These are phyloP conservation scores for Lepidonotus clava DNA, from an alignment of 2,888 invertebrate species.

Conservation along the genomic window DNA sequence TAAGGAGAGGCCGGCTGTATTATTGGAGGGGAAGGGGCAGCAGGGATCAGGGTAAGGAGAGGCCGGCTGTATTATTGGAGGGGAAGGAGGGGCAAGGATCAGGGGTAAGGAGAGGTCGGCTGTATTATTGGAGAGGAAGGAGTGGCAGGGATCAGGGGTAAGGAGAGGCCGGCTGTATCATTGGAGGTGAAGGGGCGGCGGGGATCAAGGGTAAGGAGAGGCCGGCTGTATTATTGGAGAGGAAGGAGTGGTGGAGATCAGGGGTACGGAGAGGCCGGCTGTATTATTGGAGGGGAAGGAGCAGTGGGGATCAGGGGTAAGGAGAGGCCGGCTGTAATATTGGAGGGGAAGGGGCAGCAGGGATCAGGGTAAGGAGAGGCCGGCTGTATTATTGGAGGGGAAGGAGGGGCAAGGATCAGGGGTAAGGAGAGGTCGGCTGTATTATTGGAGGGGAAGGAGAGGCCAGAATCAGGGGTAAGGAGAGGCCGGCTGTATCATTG, in stretches of 20 bases:
- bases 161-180: slow-evolving; percentile 32
- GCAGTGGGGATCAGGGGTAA: background rate
- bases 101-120: too few species aligned
- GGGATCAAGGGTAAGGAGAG: too few species aligned
- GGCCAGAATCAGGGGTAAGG: too few species aligned
- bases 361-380: slow-evolving; percentile 34
- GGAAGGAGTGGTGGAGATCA: slow-evolving; percentile 2
- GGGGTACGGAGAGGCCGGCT: slow-evolving; percentile 7
- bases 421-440: slow-evolving; percentile 19
- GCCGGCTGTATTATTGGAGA: slow-evolving; percentile 21
- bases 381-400: slow-evolving; percentile 29
- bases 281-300: slow-evolving; percentile 29
- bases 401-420: background rate
- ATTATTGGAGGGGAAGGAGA: slow-evolving; percentile 26
- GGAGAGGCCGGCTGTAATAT: slow-evolving; percentile 34
- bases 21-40: slow-evolving; percentile 13
- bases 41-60: slow-evolving; percentile 11
- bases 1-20: slow-evolving; percentile 33
- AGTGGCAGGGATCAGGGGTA: background rate
- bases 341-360: background rate
- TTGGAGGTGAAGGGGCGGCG: background rate
- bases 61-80: slow-evolving; percentile 27
- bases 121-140: slow-evolving; percentile 30
- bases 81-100: background rate
- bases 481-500: slow-evolving; percentile 37